Percentiles rank a stretch among this genome's conserved stretches.
Evolutionary conservation across 2,888 invertebrate genomes (phyloP).

Genomic region (Mythimna albipuncta): DNA sequence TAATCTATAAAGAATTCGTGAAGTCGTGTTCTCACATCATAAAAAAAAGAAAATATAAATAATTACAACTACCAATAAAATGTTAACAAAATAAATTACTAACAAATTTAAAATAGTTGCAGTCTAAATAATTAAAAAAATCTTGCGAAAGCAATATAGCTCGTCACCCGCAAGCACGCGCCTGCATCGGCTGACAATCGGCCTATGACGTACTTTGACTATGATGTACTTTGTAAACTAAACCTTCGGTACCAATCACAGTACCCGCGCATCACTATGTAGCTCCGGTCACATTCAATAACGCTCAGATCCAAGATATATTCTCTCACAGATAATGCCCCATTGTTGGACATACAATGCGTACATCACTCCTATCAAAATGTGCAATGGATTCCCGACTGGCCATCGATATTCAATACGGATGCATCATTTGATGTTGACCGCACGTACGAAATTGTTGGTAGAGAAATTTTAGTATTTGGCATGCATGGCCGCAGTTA

Average conservation of each 20-base stretch:
- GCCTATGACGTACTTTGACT: too few species aligned
- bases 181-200: too few species aligned
- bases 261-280: conserved; percentile 3
- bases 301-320: conserved; percentile 61
- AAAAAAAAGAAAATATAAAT: too few species aligned
- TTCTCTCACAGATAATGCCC: conserved; percentile 59
- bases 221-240: not conserved
- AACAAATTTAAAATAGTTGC: too few species aligned
- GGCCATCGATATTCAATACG: conserved; percentile 46
- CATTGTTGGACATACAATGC: conserved; percentile 63
- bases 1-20: too few species aligned
- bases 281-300: conserved; percentile 57
- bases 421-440: conserved; percentile 43
- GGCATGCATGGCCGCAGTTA: conserved; percentile 9
- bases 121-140: too few species aligned
- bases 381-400: conserved; percentile 53
- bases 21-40: too few species aligned
- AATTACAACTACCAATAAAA: too few species aligned
- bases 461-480: conserved; percentile 20
- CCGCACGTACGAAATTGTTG: conserved; percentile 35
- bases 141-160: too few species aligned
- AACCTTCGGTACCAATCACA: conserved; percentile 29
- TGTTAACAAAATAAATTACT: too few species aligned
- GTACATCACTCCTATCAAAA: conserved; percentile 61
- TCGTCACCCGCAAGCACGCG: too few species aligned